phyloP scores from a whole-genome alignment of 2,113 vertebrate species.

The Scolopax mira region DNA sequence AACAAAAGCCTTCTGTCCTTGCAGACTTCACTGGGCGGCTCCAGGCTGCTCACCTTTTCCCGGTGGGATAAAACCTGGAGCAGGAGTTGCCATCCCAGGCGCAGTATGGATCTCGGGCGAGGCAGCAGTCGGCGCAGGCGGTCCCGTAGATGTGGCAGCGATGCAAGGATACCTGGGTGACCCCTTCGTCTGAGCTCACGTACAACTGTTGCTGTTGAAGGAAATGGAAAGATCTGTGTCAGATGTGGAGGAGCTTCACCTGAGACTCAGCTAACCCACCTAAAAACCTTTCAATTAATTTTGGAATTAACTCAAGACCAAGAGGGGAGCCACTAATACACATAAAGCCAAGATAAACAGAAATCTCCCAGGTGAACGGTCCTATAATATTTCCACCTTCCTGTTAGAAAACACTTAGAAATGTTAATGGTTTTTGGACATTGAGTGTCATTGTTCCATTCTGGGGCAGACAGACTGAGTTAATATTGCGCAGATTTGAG shows the following conservation, averaged over 20 bases:
- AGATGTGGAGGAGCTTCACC: slow-evolving; percentile 4
- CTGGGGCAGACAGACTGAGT: neutral
- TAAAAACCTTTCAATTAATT: slow-evolving; percentile 5
- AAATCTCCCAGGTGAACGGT: slow-evolving; percentile 3
- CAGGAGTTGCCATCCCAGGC: slow-evolving; percentile 97
- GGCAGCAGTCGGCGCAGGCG: slow-evolving; percentile 96
- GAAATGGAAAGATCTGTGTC: slow-evolving; percentile 7
- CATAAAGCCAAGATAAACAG: slow-evolving; percentile 53
- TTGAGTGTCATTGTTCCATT: slow-evolving; percentile 41
- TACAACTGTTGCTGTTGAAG: slow-evolving; percentile 94
- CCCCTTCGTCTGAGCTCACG: slow-evolving; percentile 89
- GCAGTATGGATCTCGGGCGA: slow-evolving; percentile 94
- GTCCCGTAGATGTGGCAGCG: slow-evolving; percentile 93
- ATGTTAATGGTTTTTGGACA: slow-evolving; percentile 23
- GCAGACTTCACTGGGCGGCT: neutral
- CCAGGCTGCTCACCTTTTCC: slow-evolving; percentile 83
- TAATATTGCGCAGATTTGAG: slow-evolving; percentile 48
- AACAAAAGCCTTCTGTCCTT: neutral
- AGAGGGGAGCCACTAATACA: neutral
- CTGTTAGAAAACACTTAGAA: slow-evolving; percentile 15
- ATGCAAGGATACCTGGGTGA: slow-evolving; percentile 93
- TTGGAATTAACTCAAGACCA: slow-evolving; percentile 11
- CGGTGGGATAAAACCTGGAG: slow-evolving; percentile 93
- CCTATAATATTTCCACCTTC: slow-evolving; percentile 40
- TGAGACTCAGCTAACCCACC: neutral